phyloP scores from a whole-genome alignment of 2,113 vertebrate genomes.

The Spea bombifrons region DNA sequence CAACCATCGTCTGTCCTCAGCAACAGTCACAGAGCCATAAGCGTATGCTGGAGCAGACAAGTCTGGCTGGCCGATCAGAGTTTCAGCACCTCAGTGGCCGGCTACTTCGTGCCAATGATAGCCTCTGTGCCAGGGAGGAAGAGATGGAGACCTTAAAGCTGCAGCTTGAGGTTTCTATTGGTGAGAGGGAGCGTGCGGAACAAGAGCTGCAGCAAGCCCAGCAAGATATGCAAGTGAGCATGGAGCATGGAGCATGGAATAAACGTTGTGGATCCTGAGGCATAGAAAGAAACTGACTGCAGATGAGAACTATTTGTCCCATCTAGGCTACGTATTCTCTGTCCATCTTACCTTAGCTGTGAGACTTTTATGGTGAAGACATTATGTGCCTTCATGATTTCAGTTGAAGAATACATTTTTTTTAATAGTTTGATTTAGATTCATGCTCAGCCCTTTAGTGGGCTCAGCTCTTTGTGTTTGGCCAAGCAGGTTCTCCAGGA shows the following conservation, averaged over 20 bases:
- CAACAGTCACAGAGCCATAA: conserved; percentile 63
- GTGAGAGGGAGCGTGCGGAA: conserved; percentile 66
- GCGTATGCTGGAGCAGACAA: conserved; percentile 70
- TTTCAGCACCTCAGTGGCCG: conserved; percentile 71
- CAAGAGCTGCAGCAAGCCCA: conserved; percentile 56
- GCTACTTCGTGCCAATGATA: conserved; percentile 74
- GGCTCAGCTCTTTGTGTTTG: too few relatives aligned
- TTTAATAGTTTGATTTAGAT: too few relatives aligned
- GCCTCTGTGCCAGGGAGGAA: conserved; percentile 74
- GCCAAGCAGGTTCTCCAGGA: conserved; percentile 66
- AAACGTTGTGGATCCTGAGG: not conserved
- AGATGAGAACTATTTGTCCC: not conserved
- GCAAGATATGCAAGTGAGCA: conserved; percentile 24
- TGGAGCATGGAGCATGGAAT: not conserved
- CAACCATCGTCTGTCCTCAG: conserved; percentile 52
- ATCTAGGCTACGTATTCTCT: not conserved
- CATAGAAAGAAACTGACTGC: not conserved
- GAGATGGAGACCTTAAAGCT: conserved; percentile 76
- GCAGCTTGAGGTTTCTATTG: conserved; percentile 59
- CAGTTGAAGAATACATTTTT: too few relatives aligned
- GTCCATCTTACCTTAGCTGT: too few relatives aligned
- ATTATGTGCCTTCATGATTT: too few relatives aligned
- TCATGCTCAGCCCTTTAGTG: too few relatives aligned
- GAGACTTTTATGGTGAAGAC: too few relatives aligned
- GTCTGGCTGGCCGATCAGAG: conserved; percentile 69